Conservation (phyloP, 2,888 invertebrate genomes). For the Acronicta alni region DNA sequence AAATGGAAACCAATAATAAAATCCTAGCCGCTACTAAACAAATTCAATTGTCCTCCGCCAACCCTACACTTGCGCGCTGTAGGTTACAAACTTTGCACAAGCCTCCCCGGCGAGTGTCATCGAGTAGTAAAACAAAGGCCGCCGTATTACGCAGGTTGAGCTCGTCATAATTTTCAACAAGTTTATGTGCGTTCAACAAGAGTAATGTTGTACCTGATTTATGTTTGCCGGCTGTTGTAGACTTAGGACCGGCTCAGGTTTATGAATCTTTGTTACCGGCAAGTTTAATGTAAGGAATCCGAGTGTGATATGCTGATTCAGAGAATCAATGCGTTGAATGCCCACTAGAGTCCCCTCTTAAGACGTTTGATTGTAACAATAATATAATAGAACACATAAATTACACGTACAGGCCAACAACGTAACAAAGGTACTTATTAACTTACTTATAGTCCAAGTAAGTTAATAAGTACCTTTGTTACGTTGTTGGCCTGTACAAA, state of each 20-base stretch:
- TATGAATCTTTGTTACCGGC: slow-evolving; percentile 55
- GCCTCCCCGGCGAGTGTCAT: slow-evolving; percentile 57
- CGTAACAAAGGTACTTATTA: too few species aligned
- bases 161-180: slow-evolving; percentile 64
- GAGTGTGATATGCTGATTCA: slow-evolving; percentile 18
- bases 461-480: too few species aligned
- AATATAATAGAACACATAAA: too few species aligned
- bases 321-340: slow-evolving; percentile 18
- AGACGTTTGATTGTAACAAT: too few species aligned
- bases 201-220: slow-evolving; percentile 61
- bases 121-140: slow-evolving; percentile 64
- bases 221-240: slow-evolving; percentile 58
- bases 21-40: neutral
- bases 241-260: slow-evolving; percentile 56
- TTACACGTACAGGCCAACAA: too few species aligned
- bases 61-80: slow-evolving; percentile 29
- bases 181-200: slow-evolving; percentile 61
- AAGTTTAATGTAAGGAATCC: slow-evolving; percentile 42
- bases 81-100: slow-evolving; percentile 52
- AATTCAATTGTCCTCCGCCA: slow-evolving; percentile 26
- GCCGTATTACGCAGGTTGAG: slow-evolving; percentile 58
- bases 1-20: too few species aligned
- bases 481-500: too few species aligned
- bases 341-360: too few species aligned
- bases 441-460: too few species aligned